phyloP scores from a whole-genome alignment of 2,797 vertebrate species.

The Hoplostethus mediterraneus region DNA sequence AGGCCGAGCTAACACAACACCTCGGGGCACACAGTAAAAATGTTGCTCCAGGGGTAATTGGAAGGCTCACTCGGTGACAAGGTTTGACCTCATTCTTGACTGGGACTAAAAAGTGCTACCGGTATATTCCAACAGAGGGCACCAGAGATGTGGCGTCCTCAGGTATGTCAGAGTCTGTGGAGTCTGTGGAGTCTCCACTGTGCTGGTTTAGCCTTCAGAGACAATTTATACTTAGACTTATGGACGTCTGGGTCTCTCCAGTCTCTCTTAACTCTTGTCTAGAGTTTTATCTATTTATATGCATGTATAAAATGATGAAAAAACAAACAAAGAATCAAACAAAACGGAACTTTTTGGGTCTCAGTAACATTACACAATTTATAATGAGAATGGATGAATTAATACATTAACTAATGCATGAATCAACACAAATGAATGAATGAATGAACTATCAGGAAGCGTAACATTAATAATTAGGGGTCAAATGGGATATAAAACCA shows the following conservation, averaged over 20 bases:
- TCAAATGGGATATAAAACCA: neutral
- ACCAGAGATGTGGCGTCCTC: conserved; percentile 34
- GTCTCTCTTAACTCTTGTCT: too few species aligned
- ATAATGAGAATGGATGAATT: too few species aligned
- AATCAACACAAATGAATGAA: too few species aligned
- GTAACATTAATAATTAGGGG: too few species aligned
- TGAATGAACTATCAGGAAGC: too few species aligned
- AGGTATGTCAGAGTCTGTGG: neutral
- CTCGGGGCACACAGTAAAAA: conserved; percentile 42
- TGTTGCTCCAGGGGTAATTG: conserved; percentile 41
- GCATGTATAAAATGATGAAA: neutral
- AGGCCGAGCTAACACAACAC: conserved; percentile 58
- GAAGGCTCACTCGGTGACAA: conserved; percentile 40
- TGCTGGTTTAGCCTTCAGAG: neutral
- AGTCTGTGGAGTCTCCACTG: neutral
- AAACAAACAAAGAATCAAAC: neutral
- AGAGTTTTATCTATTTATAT: too few species aligned
- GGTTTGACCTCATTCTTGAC: conserved; percentile 49
- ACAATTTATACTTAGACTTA: too few species aligned
- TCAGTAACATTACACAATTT: too few species aligned
- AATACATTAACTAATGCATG: too few species aligned
- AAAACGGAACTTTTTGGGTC: neutral
- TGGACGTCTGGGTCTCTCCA: too few species aligned
- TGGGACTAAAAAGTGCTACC: neutral
- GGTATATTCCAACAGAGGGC: conserved; percentile 64